Conservation (phyloP, 53 echinoderm and acorn worm genomes). For the Henricia sp. region DNA sequence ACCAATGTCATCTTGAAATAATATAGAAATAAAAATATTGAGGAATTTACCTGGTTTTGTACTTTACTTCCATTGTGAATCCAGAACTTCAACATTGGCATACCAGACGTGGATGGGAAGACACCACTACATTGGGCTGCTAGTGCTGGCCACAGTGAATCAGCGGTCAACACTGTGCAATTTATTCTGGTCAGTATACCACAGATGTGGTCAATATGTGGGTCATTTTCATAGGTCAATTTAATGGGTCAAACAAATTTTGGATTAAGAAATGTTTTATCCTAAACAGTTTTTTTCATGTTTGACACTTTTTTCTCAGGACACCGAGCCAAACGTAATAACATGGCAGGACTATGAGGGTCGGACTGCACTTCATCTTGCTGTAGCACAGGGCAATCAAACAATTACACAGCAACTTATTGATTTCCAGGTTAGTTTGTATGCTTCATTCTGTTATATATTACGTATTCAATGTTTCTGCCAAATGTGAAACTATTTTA, state of each 20-base stretch:
- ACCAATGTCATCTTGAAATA: too few relatives aligned
- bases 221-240: background rate
- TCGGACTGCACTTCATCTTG: slow-evolving; percentile 94
- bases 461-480: too few relatives aligned
- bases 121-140: slow-evolving; percentile 99
- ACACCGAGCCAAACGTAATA: slow-evolving; percentile 89
- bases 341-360: slow-evolving; percentile 98
- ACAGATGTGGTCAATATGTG: background rate
- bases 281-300: background rate
- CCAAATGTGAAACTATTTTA: too few relatives aligned
- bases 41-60: too few relatives aligned
- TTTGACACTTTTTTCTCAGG: slow-evolving; percentile 39
- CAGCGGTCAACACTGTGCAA: slow-evolving; percentile 85
- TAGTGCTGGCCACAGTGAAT: slow-evolving; percentile 72
- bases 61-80: too few relatives aligned
- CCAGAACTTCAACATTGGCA: slow-evolving; percentile 95
- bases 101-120: slow-evolving; percentile 96
- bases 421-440: slow-evolving; percentile 75
- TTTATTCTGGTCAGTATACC: slow-evolving; percentile 77
- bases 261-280: too few relatives aligned
- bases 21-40: too few relatives aligned
- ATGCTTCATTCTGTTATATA: too few relatives aligned
- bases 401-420: slow-evolving; percentile 85
- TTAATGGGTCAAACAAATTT: background rate
- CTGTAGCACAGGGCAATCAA: slow-evolving; percentile 90